These are phyloP conservation scores for Calidris pygmaea DNA, from an alignment of 2,113 vertebrate genomes.

Conservation along the genomic window DNA sequence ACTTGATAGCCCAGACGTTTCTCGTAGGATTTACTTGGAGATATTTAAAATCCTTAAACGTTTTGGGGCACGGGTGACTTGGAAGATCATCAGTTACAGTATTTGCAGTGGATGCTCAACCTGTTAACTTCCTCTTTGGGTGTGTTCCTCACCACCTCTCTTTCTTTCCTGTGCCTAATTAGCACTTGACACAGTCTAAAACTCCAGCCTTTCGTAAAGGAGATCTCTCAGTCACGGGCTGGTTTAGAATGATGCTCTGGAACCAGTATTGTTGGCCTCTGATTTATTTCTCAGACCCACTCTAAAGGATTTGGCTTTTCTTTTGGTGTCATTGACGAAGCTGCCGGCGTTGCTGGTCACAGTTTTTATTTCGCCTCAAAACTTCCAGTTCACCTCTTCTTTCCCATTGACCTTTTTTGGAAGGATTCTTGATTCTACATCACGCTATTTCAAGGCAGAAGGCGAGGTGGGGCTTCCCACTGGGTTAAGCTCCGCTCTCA, in stretches of 20 bases:
- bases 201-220: not conserved
- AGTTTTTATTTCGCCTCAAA: not conserved
- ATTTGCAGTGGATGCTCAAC: not conserved
- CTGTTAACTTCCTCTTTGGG: not conserved
- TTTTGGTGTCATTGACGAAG: not conserved
- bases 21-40: not conserved
- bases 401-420: not conserved
- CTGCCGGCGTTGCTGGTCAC: not conserved
- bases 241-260: not conserved
- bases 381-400: not conserved
- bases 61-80: not conserved
- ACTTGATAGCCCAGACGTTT: not conserved
- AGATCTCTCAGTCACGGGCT: not conserved
- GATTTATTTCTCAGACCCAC: not conserved
- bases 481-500: not conserved
- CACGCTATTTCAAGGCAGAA: not conserved
- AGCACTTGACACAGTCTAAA: not conserved
- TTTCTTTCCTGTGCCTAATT: not conserved
- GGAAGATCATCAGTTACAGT: not conserved
- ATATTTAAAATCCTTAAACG: not conserved
- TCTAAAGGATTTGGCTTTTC: not conserved
- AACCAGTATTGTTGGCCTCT: not conserved
- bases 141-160: not conserved
- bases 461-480: not conserved
- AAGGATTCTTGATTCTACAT: not conserved